phyloP scores from a whole-genome alignment of 2,113 vertebrate genomes.

The Amphiprion percula region DNA sequence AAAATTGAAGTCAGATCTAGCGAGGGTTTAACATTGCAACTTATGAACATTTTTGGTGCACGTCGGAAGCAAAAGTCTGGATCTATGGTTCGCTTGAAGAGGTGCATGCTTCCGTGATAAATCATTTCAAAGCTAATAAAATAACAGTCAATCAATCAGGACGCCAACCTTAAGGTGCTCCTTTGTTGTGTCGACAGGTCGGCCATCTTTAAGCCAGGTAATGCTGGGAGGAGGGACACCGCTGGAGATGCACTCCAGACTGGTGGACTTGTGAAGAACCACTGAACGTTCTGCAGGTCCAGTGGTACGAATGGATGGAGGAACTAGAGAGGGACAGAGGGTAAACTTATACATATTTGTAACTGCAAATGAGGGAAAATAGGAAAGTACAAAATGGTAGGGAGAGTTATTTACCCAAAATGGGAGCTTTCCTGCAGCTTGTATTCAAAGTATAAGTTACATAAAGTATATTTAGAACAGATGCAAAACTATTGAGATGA shows the following conservation, averaged over 20 bases:
- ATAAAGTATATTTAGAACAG: neutral
- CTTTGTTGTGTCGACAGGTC: constrained; percentile 90
- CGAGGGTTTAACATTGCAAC: too few relatives aligned
- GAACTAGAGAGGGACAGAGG: constrained; percentile 83
- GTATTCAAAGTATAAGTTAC: constrained; percentile 45
- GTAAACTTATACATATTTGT: neutral
- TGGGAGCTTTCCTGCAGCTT: constrained; percentile 32
- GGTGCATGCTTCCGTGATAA: neutral
- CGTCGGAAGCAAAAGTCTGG: neutral
- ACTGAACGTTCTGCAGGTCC: constrained; percentile 88
- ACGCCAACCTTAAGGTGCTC: constrained; percentile 86
- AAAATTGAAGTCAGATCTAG: too few relatives aligned
- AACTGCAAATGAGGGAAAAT: neutral
- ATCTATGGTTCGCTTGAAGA: neutral
- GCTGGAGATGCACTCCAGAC: constrained; percentile 90
- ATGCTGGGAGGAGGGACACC: constrained; percentile 93
- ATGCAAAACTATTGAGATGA: neutral
- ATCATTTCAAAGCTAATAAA: neutral
- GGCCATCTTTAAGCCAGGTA: constrained; percentile 95
- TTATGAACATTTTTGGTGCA: too few relatives aligned
- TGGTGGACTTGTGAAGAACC: constrained; percentile 86
- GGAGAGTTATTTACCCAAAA: constrained; percentile 51
- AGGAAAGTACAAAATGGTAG: neutral
- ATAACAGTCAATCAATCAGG: neutral
- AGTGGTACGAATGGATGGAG: constrained; percentile 90